phyloP scores from a whole-genome alignment of 2,113 vertebrate genomes.

The Agelaius tricolor region DNA sequence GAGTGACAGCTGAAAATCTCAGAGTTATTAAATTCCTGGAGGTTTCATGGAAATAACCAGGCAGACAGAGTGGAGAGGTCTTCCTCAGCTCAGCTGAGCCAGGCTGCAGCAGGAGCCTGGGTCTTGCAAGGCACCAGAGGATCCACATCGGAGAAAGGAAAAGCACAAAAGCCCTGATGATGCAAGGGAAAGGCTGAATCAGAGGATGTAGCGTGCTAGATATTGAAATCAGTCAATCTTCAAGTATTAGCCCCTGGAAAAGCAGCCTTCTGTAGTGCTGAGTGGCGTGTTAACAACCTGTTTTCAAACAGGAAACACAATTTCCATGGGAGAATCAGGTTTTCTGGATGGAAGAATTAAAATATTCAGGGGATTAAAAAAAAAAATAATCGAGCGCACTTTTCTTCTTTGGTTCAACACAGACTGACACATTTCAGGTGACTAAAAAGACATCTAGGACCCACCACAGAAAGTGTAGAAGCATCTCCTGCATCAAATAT shows the following conservation, averaged over 20 bases:
- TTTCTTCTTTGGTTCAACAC: neutral
- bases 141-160: neutral
- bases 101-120: neutral
- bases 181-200: neutral
- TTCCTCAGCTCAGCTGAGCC: neutral
- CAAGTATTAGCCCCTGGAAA: slow-evolving; percentile 30
- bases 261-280: neutral
- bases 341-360: neutral
- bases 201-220: neutral
- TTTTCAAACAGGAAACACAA: slow-evolving; percentile 11
- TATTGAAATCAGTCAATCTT: slow-evolving; percentile 16
- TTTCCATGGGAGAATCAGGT: slow-evolving; percentile 18
- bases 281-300: neutral
- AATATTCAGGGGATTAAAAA: neutral
- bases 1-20: slow-evolving; percentile 51
- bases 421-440: neutral
- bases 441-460: neutral
- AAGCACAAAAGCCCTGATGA: neutral
- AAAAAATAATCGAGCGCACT: neutral
- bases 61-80: neutral
- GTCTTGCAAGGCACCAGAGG: neutral
- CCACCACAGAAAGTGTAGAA: neutral
- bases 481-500: neutral
- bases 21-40: slow-evolving; percentile 4
- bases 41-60: neutral